These are phyloP conservation scores for Corythoichthys intestinalis DNA, from an alignment of 2,113 vertebrate species.

Conservation along the genomic window DNA sequence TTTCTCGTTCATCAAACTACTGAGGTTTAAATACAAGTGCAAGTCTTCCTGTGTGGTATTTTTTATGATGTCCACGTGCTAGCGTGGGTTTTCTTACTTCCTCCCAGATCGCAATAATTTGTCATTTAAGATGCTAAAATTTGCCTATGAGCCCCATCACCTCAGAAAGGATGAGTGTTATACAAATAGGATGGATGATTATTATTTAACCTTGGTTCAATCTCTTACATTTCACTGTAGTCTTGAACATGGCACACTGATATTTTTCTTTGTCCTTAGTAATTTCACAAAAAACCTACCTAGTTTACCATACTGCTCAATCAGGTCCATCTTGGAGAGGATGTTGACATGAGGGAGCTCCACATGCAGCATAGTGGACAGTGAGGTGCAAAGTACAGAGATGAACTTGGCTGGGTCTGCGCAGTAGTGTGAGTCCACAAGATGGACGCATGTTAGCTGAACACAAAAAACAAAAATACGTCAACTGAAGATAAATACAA, in stretches of 20 bases:
- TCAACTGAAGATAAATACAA: background rate
- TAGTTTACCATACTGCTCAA: constrained; percentile 92
- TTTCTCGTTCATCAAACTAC: too few relatives aligned
- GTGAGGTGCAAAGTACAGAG: constrained; percentile 90
- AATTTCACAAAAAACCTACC: constrained; percentile 67
- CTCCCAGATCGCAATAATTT: too few relatives aligned
- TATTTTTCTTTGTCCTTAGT: too few relatives aligned
- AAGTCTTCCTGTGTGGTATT: too few relatives aligned
- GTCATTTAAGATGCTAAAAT: too few relatives aligned
- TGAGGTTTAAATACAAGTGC: too few relatives aligned
- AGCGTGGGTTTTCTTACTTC: too few relatives aligned
- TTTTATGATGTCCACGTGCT: too few relatives aligned
- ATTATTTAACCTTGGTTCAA: background rate
- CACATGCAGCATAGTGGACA: constrained; percentile 94
- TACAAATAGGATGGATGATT: background rate
- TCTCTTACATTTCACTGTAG: background rate
- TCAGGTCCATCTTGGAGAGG: constrained; percentile 97
- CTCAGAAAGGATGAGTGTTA: too few relatives aligned
- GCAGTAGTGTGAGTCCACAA: constrained; percentile 98
- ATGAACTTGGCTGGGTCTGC: constrained; percentile 97
- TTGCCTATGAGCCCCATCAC: too few relatives aligned
- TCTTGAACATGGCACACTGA: background rate
- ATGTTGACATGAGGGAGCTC: constrained; percentile 93
- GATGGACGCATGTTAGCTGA: constrained; percentile 88
- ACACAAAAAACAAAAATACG: background rate